Conservation (phyloP, 1,140 invertebrate species). For the Eriosoma lanigerum region DNA sequence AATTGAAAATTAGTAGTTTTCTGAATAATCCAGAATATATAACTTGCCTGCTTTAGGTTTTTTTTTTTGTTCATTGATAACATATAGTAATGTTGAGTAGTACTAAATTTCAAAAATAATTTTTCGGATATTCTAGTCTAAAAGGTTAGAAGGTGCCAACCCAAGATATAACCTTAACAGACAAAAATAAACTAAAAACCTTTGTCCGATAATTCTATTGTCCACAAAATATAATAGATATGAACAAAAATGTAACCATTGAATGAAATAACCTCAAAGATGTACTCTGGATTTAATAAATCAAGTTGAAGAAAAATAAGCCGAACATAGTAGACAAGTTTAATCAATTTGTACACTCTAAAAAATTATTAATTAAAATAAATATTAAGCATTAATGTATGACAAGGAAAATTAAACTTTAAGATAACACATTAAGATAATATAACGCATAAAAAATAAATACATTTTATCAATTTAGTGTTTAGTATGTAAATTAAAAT, state of each 20-base stretch:
- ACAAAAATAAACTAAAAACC: conserved; percentile 34
- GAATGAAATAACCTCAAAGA: neutral
- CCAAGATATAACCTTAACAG: conserved; percentile 32
- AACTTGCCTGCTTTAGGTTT: neutral
- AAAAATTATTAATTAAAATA: neutral
- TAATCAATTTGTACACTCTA: neutral
- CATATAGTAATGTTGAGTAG: neutral
- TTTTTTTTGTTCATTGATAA: neutral
- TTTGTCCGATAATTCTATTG: conserved; percentile 26
- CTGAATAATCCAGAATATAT: too few species aligned
- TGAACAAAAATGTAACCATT: conserved; percentile 14
- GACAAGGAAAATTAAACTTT: too few species aligned
- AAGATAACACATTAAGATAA: too few species aligned
- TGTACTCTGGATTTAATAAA: conserved; percentile 5
- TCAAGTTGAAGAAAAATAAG: conserved; percentile 5
- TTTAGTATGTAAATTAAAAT: too few species aligned
- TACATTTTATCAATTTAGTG: too few species aligned
- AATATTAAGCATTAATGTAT: too few species aligned
- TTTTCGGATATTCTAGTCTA: neutral
- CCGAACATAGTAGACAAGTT: neutral
- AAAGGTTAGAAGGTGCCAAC: conserved; percentile 26
- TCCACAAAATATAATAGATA: conserved; percentile 20
- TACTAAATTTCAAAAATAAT: neutral
- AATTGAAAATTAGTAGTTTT: too few species aligned
- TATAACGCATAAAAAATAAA: too few species aligned